phyloP scores from a whole-genome alignment of 2,797 vertebrate species.

The Leptatherina wallacei region DNA sequence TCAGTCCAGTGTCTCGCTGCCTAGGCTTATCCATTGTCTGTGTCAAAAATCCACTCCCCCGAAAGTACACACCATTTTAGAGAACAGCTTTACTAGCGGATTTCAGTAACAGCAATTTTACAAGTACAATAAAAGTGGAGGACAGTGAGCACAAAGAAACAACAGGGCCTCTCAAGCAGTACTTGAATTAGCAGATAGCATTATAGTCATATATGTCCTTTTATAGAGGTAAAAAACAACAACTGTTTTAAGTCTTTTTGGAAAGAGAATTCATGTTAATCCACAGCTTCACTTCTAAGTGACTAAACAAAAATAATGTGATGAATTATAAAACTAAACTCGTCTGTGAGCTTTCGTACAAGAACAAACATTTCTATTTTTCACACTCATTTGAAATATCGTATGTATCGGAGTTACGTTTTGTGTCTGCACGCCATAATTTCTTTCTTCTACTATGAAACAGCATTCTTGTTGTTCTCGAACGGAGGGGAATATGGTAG shows the following conservation, averaged over 20 bases:
- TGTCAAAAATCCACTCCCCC: slow-evolving; percentile 46
- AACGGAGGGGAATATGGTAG: too few species aligned
- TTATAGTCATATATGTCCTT: background rate
- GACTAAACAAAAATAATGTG: background rate
- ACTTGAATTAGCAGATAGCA: background rate
- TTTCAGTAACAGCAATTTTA: slow-evolving; percentile 4
- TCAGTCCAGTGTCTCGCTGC: slow-evolving; percentile 23
- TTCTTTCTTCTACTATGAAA: too few species aligned
- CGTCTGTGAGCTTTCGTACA: too few species aligned
- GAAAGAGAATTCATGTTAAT: background rate
- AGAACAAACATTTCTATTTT: too few species aligned
- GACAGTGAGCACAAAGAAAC: background rate
- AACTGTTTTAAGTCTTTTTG: background rate
- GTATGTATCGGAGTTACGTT: too few species aligned
- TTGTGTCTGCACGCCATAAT: too few species aligned
- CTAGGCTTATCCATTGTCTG: slow-evolving; percentile 43
- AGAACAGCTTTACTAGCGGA: background rate
- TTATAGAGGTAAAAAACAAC: background rate
- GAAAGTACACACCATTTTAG: slow-evolving; percentile 24
- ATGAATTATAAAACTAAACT: background rate
- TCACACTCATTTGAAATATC: too few species aligned
- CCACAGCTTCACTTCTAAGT: too few species aligned
- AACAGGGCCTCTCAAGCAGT: background rate
- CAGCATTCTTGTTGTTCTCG: too few species aligned
- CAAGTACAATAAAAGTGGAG: background rate